phyloP scores from a whole-genome alignment of 1,140 invertebrate genomes.

The Sitobion miscanthi region DNA sequence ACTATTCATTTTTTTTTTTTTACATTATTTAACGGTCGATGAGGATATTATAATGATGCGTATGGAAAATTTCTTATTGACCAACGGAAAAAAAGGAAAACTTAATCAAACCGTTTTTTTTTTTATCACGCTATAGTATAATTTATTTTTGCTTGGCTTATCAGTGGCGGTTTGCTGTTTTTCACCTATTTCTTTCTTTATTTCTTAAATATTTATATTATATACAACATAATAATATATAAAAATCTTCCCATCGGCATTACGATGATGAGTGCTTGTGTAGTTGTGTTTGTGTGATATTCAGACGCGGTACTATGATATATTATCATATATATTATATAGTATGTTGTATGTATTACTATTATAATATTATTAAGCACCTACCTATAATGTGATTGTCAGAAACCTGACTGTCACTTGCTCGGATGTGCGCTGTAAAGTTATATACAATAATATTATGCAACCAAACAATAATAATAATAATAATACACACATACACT shows the following conservation, averaged over 20 bases:
- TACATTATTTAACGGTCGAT: neutral
- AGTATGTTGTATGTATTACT: neutral
- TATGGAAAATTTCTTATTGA: neutral
- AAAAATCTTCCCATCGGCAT: neutral
- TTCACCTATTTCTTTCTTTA: neutral
- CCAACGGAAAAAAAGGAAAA: neutral
- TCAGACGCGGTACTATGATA: neutral
- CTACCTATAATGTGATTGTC: neutral
- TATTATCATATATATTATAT: neutral
- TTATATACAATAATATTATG: too few species aligned
- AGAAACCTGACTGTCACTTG: neutral
- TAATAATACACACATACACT: too few species aligned
- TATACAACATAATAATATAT: neutral
- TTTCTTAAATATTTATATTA: neutral
- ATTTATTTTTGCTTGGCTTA: conserved; percentile 45
- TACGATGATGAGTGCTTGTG: neutral
- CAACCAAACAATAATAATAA: too few species aligned
- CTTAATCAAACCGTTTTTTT: neutral
- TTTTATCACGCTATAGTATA: neutral
- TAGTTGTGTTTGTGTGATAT: neutral
- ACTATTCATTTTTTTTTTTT: neutral
- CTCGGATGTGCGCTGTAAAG: too few species aligned
- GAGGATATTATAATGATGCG: neutral
- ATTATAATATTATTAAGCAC: neutral
- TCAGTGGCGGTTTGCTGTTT: neutral